These are phyloP conservation scores for Rhinogobius similis DNA, from an alignment of 2,113 vertebrate genomes.

Conservation along the genomic window DNA sequence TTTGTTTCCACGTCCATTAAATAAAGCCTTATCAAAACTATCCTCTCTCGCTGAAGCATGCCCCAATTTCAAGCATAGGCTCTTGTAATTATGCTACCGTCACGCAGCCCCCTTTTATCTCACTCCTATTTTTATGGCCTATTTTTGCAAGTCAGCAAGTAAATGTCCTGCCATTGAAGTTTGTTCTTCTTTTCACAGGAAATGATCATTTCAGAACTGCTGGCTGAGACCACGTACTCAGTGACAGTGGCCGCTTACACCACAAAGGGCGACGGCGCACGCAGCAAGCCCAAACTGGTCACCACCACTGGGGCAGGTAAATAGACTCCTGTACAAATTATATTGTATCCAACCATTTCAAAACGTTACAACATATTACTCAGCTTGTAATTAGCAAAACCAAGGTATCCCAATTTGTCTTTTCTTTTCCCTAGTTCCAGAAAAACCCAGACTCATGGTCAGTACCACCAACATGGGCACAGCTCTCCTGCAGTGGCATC, in stretches of 20 bases:
- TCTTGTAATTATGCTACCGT: constrained; percentile 15
- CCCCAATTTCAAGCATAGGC: constrained; percentile 10
- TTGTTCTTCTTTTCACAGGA: constrained; percentile 82
- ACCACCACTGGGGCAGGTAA: constrained; percentile 97
- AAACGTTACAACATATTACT: background rate
- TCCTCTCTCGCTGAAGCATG: constrained; percentile 18
- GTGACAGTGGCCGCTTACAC: constrained; percentile 97
- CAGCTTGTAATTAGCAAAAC: background rate
- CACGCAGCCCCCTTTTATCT: constrained; percentile 3
- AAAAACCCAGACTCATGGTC: constrained; percentile 93
- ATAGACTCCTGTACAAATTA: no score
- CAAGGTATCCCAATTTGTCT: background rate
- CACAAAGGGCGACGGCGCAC: constrained; percentile 97
- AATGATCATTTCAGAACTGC: constrained; percentile 93
- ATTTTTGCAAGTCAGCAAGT: constrained; percentile 16
- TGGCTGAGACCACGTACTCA: constrained; percentile 94
- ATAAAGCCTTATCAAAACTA: constrained; percentile 9
- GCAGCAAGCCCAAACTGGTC: constrained; percentile 94
- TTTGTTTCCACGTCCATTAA: background rate
- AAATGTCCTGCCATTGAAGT: constrained; percentile 25
- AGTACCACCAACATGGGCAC: constrained; percentile 99
- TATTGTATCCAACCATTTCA: background rate
- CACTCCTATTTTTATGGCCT: constrained; percentile 5
- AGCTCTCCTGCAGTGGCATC: constrained; percentile 96
- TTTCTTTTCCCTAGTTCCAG: constrained; percentile 86